These are phyloP conservation scores for Toxostoma redivivum DNA, from an alignment of 2,113 vertebrate species.

Conservation along the genomic window DNA sequence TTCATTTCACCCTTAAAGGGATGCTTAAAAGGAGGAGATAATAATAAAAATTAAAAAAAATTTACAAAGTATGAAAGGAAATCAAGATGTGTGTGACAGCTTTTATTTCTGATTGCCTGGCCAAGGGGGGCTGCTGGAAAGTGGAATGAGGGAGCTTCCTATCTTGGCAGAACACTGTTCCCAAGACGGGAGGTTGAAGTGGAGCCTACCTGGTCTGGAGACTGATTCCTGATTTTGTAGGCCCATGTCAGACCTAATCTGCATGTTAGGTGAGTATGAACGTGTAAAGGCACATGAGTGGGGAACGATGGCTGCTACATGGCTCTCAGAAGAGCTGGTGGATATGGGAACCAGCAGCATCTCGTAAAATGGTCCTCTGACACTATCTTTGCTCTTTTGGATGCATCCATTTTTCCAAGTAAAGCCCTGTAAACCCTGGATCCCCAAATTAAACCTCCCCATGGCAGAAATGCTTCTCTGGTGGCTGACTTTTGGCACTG, in stretches of 20 bases:
- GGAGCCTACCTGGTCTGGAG: not conserved
- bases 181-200: not conserved
- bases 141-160: not conserved
- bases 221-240: not conserved
- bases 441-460: not conserved
- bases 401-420: not conserved
- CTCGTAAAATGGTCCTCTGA: not conserved
- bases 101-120: not conserved
- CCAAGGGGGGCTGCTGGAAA: not conserved
- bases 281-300: accelerated
- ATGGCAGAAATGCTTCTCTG: not conserved
- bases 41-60: constrained; percentile 68
- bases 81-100: not conserved
- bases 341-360: not conserved
- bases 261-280: not conserved
- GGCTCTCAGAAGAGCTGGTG: not conserved
- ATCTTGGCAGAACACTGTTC: not conserved
- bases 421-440: not conserved
- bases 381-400: not conserved
- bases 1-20: constrained; percentile 87
- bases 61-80: constrained; percentile 55
- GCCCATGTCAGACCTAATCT: not conserved
- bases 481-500: not conserved
- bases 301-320: accelerated
- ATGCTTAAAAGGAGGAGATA: constrained; percentile 79